Evolutionary conservation across 2,888 invertebrate species (phyloP), one percentile per base, ranked within the genome.

Genomic region (Scrobipalpa atriplicella): DNA sequence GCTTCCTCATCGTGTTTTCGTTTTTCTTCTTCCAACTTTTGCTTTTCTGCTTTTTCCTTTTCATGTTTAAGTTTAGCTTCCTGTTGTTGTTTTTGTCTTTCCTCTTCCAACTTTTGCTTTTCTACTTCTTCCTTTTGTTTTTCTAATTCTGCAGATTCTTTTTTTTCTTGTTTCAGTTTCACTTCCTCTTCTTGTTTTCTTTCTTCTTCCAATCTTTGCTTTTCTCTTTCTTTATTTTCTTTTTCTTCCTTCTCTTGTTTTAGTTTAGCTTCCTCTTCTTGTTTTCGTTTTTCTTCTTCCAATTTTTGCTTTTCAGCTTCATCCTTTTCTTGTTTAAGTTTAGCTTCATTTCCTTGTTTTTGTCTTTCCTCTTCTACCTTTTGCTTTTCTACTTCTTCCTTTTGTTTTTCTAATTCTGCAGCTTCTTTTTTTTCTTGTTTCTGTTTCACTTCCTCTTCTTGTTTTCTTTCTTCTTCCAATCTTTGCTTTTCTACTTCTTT

Each of bases 401-500:
- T 29, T 3, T 29, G 2, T 29, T 29, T 29, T 29, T 29, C 29
- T 29, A 3, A 2, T 29, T 29, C 5, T 29, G 29, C 29, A 29
- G 29, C 29, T 29, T 29, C 29, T 29, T 16, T 9, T 66, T 65
- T 36, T 67, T 60, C 21, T 62, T 70, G 66, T 71, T 41, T 13
- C 8, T 5, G 9, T 2, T 41, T 13, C 2, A 8, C 41, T 64
- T 29, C 29, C 29, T 62, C n/a, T 19, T 21, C 36, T 11, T 5
- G 29, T 13, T 58, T 38, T 16, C 66, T 18, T 21, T 70, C 56
- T 68, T 72, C 68, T 64, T 60, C 51, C 21, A 69, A 21, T 10
- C 8, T 13, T 13, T 16, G 8, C 19, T 52, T 19, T 9, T 16
- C 52, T 11, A 2, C 52, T 41, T 19, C 56, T 29, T 29, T 29